Evolutionary conservation across 2,888 invertebrate species (phyloP), one percentile per base, ranked within the genome.

Genomic region (Ophion obscuratus): DNA sequence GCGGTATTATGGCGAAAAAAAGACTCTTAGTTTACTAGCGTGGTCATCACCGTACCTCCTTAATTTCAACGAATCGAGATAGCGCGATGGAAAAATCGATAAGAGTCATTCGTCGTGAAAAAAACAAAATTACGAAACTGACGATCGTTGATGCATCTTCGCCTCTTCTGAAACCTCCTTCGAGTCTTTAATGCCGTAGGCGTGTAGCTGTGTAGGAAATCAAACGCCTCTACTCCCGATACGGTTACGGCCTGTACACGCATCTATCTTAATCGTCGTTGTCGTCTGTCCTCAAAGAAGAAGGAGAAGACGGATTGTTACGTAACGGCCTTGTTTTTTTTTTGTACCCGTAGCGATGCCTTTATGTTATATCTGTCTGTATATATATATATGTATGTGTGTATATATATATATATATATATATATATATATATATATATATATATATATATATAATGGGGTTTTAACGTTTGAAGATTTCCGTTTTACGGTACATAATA

Each of bases 301-400:
- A 53, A 27, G 44, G 81, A 67, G 36, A 67, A 71, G 47, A 47
- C 61, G 68, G 74, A 57, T 74, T 40, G 75, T 89, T 88, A 76
- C 83, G 85, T 77, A 88, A 89, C 84, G 86, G 81, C 87, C 87
- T 78, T 68, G 81, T 84, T 88, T 79, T 88, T 88, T 87, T 87
- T 87, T 85, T 31, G 73, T 86, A 40, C 73, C 74, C 83, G 59
- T 79, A 85, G 66, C 64, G 53, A 24, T 4, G 20, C 10, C 31
- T 53, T 59, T 31, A 31, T 31, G 31, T 31, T 31, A 31, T 31
- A 31, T 31, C 31, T 31, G 31, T n/a, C n/a, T n/a, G n/a, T n/a
- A n/a, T n/a, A n/a, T n/a, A n/a, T n/a, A n/a, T n/a, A n/a, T n/a
- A n/a, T n/a, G n/a, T n/a, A n/a, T n/a, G n/a, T n/a, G n/a, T n/a